A percentile compares a stretch with the other conserved stretches of the same genome.
Evolutionary conservation across 2,888 invertebrate species (phyloP).

Genomic region (Machimus rusticus): DNA sequence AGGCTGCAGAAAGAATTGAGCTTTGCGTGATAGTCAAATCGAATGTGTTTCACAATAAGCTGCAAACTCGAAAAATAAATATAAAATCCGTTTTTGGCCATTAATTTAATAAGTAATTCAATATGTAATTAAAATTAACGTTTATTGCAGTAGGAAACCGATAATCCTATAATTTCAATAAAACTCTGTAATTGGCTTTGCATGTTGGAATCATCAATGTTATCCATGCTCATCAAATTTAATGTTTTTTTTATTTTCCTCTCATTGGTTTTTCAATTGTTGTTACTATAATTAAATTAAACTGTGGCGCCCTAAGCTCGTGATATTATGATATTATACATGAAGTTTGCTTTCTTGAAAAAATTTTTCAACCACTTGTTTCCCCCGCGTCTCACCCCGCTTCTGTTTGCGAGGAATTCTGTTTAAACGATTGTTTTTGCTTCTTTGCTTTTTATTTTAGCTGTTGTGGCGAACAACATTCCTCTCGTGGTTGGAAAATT

Average conservation of each 20-base stretch:
- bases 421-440: neutral
- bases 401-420: neutral
- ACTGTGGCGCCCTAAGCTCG: neutral
- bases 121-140: no score
- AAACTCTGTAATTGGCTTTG: no score
- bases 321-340: no score
- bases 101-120: no score
- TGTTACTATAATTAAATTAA: neutral
- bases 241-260: neutral
- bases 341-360: neutral
- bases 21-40: no score
- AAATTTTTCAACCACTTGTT: neutral
- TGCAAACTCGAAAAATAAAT: no score
- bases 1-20: no score
- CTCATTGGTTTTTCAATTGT: neutral
- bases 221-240: neutral
- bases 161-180: no score
- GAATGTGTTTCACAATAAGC: no score
- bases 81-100: no score
- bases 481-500: neutral
- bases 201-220: no score
- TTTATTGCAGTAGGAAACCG: no score
- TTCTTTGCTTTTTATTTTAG: neutral
- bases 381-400: neutral
- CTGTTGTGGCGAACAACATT: neutral